Conservation (phyloP, 1,140 invertebrate genomes). For the Ephestia elutella region DNA sequence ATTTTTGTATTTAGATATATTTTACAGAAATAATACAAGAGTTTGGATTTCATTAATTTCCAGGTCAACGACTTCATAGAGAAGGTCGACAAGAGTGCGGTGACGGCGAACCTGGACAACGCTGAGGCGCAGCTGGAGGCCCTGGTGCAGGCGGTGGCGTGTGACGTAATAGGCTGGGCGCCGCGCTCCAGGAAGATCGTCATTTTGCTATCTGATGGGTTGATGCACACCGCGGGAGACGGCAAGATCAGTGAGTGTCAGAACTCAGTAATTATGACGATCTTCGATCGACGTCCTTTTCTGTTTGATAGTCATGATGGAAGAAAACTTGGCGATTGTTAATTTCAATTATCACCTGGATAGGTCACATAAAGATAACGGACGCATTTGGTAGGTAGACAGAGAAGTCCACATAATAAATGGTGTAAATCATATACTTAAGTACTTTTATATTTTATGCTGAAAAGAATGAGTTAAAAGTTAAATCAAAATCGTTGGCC, state of each 20-base stretch:
- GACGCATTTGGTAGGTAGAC: too few species aligned
- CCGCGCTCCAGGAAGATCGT: constrained; percentile 76
- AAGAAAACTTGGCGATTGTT: too few species aligned
- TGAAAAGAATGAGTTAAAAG: too few species aligned
- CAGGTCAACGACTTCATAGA: constrained; percentile 71
- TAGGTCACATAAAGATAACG: too few species aligned
- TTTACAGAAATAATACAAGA: background rate
- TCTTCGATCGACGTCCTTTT: too few species aligned
- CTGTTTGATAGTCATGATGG: too few species aligned
- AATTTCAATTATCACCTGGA: too few species aligned
- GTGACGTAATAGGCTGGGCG: constrained; percentile 80
- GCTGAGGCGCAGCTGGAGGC: constrained; percentile 99
- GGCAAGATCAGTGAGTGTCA: constrained; percentile 71
- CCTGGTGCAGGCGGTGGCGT: constrained; percentile 97
- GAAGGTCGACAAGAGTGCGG: constrained; percentile 71
- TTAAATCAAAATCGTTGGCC: too few species aligned
- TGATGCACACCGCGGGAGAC: constrained; percentile 79
- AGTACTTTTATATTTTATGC: too few species aligned
- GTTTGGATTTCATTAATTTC: constrained; percentile 7
- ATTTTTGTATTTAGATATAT: background rate
- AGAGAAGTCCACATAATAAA: too few species aligned
- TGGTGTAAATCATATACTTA: too few species aligned
- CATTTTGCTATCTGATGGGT: constrained; percentile 78
- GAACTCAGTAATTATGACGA: too few species aligned
- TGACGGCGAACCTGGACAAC: constrained; percentile 97